phyloP scores from a whole-genome alignment of 2,797 vertebrate genomes.

The Urophycis tenuis region DNA sequence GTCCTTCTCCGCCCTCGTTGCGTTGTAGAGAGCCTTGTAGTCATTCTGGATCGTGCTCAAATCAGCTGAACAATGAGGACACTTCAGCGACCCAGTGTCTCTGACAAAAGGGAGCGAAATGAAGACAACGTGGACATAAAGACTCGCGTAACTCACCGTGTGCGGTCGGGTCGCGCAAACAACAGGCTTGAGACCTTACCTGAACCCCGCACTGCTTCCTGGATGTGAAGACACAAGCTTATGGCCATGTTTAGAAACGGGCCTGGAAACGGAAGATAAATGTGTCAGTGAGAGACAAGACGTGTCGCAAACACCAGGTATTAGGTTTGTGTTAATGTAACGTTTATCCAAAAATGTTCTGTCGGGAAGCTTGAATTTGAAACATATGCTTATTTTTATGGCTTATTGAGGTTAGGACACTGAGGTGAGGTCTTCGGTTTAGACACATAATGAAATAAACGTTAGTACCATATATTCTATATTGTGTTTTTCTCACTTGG shows the following conservation, averaged over 20 bases:
- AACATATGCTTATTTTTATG: too few species aligned
- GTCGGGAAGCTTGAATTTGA: too few species aligned
- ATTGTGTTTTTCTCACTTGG: too few species aligned
- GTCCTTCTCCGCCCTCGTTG: slow-evolving; percentile 69
- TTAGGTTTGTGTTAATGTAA: too few species aligned
- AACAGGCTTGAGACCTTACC: slow-evolving; percentile 39
- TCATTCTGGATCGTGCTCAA: slow-evolving; percentile 61
- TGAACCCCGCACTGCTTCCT: slow-evolving; percentile 38
- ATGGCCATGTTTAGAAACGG: slow-evolving; percentile 74
- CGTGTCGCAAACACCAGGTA: too few species aligned
- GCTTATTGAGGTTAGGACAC: too few species aligned
- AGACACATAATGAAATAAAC: too few species aligned
- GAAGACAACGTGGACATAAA: background rate
- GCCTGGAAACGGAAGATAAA: slow-evolving; percentile 50
- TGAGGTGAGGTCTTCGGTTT: too few species aligned
- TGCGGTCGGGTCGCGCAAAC: background rate
- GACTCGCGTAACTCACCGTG: too few species aligned
- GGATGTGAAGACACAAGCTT: slow-evolving; percentile 67
- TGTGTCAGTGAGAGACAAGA: slow-evolving; percentile 2
- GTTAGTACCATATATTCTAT: too few species aligned
- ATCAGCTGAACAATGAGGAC: slow-evolving; percentile 46
- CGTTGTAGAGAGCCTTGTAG: slow-evolving; percentile 67
- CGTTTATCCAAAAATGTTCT: too few species aligned
- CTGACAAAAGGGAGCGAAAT: slow-evolving; percentile 24
- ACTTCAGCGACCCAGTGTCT: slow-evolving; percentile 18